Evolutionary conservation across 2,888 invertebrate genomes (phyloP), one percentile per base, ranked within the genome.

Genomic region (Troides helena): DNA sequence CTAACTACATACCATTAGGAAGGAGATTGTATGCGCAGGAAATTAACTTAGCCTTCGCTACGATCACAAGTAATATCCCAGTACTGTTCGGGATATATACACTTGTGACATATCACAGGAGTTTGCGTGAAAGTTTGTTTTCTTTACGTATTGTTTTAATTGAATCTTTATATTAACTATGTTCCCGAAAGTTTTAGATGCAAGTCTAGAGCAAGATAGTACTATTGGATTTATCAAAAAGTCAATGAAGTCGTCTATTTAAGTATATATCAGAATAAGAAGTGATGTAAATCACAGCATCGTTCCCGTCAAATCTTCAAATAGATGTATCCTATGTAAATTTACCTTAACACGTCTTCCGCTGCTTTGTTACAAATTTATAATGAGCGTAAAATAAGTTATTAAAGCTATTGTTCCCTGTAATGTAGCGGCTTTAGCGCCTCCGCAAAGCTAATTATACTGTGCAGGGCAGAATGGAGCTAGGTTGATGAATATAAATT

Each of bases 401-500:
- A 64, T 64, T 58, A 36, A 58, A 63, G 59, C 59, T 53, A 64
- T 68, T 68, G 68, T 68, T 68, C 63, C 60, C 53, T 43, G 59
- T 46, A 46, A 46, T 39, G 59, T 62, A 63, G 39, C 63, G 63
- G 50, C 63, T 64, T 50, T 59, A 23, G 63, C 36, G 50, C 68
- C 59, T 59, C 5, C 50, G 68, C 53, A 50, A 50, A 64, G 68
- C 63, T 68, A 68, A 68, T 68, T 68, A 68, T 59, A 68, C 59
- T 36, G 56, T 65, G 58, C 36, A 53, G 63, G 63, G 50, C 63
- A 63, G 68, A 68, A 68, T 63, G 58, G 63, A 36, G 63, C 63
- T 64, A 46, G 25, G 63, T 68, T 64, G 68, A 68, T 68, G 68
- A 64, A 63, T 68, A 68, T 64, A 68, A 68, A 68, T 68, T 64